Conservation (phyloP, 30 jellyfish, hydroid and myxozoan genomes). For the Pseudorhiza aurosa region DNA sequence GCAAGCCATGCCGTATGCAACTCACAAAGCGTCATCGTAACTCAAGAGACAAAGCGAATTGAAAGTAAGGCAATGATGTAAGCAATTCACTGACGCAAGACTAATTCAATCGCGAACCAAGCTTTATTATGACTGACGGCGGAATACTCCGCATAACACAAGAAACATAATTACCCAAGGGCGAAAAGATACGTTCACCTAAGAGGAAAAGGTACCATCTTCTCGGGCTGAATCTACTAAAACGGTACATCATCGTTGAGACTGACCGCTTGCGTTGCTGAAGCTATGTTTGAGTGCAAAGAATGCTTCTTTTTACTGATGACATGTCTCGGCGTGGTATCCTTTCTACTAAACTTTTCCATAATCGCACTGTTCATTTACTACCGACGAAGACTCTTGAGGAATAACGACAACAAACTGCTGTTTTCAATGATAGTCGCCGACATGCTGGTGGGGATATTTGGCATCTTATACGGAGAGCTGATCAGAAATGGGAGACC, state of each 20-base stretch:
- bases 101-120: no score
- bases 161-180: no score
- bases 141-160: no score
- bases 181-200: no score
- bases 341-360: slow-evolving; percentile 10
- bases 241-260: background rate
- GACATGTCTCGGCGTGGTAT: slow-evolving; percentile 20
- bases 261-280: background rate
- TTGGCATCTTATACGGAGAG: slow-evolving; percentile 26
- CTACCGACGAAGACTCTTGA: slow-evolving; percentile 10
- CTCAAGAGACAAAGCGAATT: no score
- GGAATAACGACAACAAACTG: slow-evolving; percentile 24
- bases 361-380: background rate
- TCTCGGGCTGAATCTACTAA: no score
- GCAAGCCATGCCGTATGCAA: no score
- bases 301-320: slow-evolving; percentile 16
- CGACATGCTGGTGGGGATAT: slow-evolving; percentile 41
- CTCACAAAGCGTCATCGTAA: no score
- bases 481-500: background rate
- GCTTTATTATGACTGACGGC: no score
- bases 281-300: slow-evolving; percentile 6
- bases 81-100: no score
- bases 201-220: no score
- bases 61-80: no score
- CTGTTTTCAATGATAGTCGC: slow-evolving; percentile 46